These are phyloP conservation scores for Zelleria hepariella DNA, from an alignment of 2,888 invertebrate genomes.

Conservation along the genomic window DNA sequence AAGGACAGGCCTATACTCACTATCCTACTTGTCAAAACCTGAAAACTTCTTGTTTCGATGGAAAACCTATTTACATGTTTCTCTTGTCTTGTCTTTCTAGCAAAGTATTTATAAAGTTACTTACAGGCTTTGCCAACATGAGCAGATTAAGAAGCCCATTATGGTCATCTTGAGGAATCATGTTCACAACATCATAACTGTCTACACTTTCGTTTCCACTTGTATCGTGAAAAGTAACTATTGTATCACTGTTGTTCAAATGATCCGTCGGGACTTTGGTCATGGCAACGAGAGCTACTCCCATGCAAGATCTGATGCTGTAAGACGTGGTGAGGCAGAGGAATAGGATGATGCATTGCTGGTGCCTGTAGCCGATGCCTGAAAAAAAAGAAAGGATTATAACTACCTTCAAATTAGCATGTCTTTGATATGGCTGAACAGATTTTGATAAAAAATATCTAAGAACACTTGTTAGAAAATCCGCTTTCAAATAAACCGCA, in stretches of 20 bases:
- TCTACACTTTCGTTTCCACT: neutral
- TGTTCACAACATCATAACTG: neutral
- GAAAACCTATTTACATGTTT: too few relatives aligned
- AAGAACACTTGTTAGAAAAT: too few relatives aligned
- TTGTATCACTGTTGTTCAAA: neutral
- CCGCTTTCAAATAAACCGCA: too few relatives aligned
- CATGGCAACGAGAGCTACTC: conserved; percentile 78
- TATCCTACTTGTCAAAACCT: too few relatives aligned
- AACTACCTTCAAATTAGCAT: too few relatives aligned
- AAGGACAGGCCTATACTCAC: too few relatives aligned
- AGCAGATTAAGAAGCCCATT: conserved; percentile 28
- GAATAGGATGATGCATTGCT: conserved; percentile 73
- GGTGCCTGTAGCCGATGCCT: conserved; percentile 64
- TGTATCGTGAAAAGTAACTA: neutral
- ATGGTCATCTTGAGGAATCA: conserved; percentile 17
- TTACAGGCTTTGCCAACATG: conserved; percentile 40
- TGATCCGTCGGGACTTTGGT: conserved; percentile 13
- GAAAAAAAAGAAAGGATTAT: too few relatives aligned
- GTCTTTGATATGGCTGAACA: too few relatives aligned
- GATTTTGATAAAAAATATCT: too few relatives aligned
- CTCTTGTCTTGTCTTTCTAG: too few relatives aligned
- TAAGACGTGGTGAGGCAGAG: conserved; percentile 71
- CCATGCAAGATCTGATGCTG: conserved; percentile 75
- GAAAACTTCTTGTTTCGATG: too few relatives aligned
- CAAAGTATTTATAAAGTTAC: conserved; percentile 12